Base-by-base conservation (phyloP, 2,888 invertebrate genomes). In the Plemyria rubiginata region DNA sequence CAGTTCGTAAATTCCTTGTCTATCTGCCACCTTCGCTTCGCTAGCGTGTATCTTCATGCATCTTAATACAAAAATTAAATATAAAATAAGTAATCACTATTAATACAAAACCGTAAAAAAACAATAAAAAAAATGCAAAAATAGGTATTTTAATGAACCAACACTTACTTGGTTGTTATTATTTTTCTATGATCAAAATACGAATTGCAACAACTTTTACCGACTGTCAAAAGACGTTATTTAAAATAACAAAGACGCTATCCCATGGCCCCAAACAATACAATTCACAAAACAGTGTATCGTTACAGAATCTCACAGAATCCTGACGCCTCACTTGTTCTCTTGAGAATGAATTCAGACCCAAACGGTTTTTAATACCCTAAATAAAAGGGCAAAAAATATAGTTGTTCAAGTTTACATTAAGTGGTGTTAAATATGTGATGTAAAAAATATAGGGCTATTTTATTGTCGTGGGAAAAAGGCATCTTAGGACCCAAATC, bases 291-390 rank as follows among this genome's bases (percentile, higher is more conserved):
- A 38, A 38, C 32, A 43, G 45, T 45, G 61, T 62, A 64, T 52
- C 61, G 45, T 54, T 66, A 58, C 41, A 62, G 43, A 55, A 60
- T 60, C 60, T 62, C 67, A 68, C 66, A 60, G 70, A 70, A 73
- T 71, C 68, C 72, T 12, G 69, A 70, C 71, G 66, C 64, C 65
- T 59, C 22, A 50, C 12, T 45, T 63, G 68, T 74, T 71, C 67
- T 67, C 74, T 57, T 51, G 68, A 62, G 69, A 70, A 57, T 52
- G 69, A 70, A 57, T 52, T 64, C 54, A 53, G 57, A 52, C 38
- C 36, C 7, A 62, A 67, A 62, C 51, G 57, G 54, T 60, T 67
- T 59, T 60, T 61, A 52, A 52, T 45, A 57, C 32, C 11, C 32
- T 12, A 3, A 38, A 38, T 22, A 51, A 28, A 48, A 29, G 41